A percentile compares a stretch with the other conserved stretches of the same genome.
Conservation (phyloP, 2,113 vertebrate species). For the Etheostoma cragini region DNA sequence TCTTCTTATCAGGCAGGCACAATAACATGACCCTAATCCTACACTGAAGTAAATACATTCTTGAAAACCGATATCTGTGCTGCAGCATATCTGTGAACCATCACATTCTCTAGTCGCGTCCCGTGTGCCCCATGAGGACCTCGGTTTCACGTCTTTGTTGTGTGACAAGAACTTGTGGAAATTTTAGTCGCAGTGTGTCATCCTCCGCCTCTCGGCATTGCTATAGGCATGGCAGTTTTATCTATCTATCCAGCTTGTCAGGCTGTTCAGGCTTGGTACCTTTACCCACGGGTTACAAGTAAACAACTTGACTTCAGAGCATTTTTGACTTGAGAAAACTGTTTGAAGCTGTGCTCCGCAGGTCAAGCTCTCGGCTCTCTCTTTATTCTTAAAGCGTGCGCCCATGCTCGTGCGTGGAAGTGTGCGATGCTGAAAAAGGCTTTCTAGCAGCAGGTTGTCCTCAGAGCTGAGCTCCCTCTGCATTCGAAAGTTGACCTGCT, state of each 20-base stretch:
- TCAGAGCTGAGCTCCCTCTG: constrained; percentile 36
- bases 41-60: constrained; percentile 59
- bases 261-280: constrained; percentile 14
- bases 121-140: constrained; percentile 3
- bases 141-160: neutral
- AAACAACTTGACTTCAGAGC: constrained; percentile 8
- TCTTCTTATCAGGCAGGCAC: constrained; percentile 72
- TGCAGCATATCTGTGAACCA: constrained; percentile 36
- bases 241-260: constrained; percentile 15
- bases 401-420: neutral
- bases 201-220: constrained; percentile 15
- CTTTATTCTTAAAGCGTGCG: neutral
- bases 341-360: constrained; percentile 2
- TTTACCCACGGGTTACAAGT: constrained; percentile 11
- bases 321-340: constrained; percentile 16
- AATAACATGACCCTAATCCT: constrained; percentile 78
- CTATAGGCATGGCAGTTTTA: constrained; percentile 20
- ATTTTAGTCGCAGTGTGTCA: neutral
- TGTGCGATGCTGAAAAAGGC: constrained; percentile 9
- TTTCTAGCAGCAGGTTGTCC: constrained; percentile 12
- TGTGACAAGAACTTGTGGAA: constrained; percentile 24
- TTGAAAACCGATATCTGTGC: constrained; percentile 55
- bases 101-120: constrained; percentile 18
- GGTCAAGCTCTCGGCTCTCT: constrained; percentile 6
- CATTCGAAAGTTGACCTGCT: constrained; percentile 60